Conservation (phyloP, 2,888 invertebrate genomes). For the Hermaeophaga mercurialis region DNA sequence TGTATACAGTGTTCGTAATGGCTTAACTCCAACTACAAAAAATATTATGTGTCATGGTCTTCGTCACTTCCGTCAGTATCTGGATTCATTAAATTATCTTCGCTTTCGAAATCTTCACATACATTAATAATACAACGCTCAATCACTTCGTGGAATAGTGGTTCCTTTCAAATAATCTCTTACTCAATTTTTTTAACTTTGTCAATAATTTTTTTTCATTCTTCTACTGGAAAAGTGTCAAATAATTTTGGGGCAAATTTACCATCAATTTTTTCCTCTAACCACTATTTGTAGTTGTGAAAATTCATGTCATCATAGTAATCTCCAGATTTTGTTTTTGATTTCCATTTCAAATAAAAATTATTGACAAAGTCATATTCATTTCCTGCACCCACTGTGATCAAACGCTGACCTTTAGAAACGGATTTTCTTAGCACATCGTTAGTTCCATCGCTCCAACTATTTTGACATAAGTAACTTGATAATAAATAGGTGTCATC, state of each 20-base stretch:
- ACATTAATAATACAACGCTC: no score
- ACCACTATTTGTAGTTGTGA: slow-evolving; percentile 26
- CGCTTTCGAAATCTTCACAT: no score
- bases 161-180: no score
- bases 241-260: slow-evolving; percentile 37
- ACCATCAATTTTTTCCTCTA: slow-evolving; percentile 23
- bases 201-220: no score
- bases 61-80: no score
- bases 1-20: no score
- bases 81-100: no score
- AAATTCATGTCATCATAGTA: slow-evolving; percentile 24
- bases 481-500: neutral
- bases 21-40: no score
- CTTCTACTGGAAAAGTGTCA: no score
- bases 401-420: slow-evolving; percentile 12
- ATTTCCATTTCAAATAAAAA: slow-evolving; percentile 12
- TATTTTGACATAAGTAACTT: neutral
- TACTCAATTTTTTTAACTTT: no score
- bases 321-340: slow-evolving; percentile 10
- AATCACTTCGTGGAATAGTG: no score
- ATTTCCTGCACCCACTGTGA: slow-evolving; percentile 26
- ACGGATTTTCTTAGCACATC: neutral
- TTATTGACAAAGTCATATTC: slow-evolving; percentile 22
- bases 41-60: no score
- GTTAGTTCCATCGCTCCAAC: neutral